Conservation (phyloP, 2,113 vertebrate species). For the Callipepla squamata region DNA sequence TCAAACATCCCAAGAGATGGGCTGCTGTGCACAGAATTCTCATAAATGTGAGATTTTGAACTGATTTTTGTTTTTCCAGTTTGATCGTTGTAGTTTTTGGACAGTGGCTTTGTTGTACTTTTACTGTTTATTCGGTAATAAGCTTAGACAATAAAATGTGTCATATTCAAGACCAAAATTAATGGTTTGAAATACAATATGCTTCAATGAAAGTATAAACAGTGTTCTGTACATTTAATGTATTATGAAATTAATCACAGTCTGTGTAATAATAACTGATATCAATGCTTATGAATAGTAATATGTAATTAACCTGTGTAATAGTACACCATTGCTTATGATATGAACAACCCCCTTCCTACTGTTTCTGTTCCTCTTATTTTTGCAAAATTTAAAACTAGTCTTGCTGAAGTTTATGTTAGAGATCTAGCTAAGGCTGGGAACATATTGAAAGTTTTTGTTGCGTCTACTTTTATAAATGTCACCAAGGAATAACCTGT, state of each 20-base stretch:
- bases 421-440: neutral
- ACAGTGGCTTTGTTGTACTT: neutral
- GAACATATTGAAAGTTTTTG: neutral
- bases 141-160: neutral
- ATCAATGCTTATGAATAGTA: neutral
- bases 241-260: neutral
- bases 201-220: neutral
- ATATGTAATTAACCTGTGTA: neutral
- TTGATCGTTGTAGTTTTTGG: neutral
- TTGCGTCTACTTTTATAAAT: neutral
- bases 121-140: neutral
- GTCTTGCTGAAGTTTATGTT: neutral
- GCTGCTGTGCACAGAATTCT: neutral
- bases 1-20: fast-evolving
- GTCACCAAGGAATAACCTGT: neutral
- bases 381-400: neutral
- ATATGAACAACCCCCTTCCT: neutral
- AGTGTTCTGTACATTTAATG: neutral
- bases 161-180: neutral
- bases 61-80: neutral
- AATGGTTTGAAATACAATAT: neutral
- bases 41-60: neutral
- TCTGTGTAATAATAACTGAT: neutral
- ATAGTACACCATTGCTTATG: neutral
- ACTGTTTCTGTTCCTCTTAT: neutral